Conservation (phyloP, 2,888 invertebrate genomes). For the Pristionchus fissidentatus region DNA sequence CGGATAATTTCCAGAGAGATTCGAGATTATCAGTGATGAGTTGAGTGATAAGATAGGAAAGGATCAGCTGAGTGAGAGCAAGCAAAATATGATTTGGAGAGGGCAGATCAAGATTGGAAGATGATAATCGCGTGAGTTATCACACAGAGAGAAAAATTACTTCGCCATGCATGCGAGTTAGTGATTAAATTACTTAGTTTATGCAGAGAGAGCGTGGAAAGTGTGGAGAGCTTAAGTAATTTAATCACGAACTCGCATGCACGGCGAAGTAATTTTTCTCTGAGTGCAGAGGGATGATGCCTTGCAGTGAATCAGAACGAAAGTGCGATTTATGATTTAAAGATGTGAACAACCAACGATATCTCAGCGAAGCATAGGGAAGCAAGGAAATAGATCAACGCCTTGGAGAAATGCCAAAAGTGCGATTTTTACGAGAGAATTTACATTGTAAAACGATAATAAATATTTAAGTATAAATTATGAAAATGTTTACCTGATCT, state of each 20-base stretch:
- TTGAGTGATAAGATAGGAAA: neutral
- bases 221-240: too few relatives aligned
- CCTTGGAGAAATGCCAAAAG: neutral
- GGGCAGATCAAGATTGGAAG: neutral
- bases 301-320: too few relatives aligned
- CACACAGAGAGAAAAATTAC: too few relatives aligned
- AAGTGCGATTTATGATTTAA: neutral
- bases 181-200: too few relatives aligned
- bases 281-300: too few relatives aligned
- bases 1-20: neutral
- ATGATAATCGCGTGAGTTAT: too few relatives aligned
- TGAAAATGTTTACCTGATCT: slow-evolving; percentile 65
- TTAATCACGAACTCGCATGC: too few relatives aligned
- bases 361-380: neutral
- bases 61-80: slow-evolving; percentile 35
- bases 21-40: neutral
- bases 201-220: too few relatives aligned
- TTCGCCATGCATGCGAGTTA: too few relatives aligned
- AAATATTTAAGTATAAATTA: neutral
- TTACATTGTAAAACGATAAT: neutral
- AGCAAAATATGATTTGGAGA: neutral
- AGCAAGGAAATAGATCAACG: neutral
- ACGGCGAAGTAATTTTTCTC: too few relatives aligned
- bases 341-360: neutral
- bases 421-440: neutral